Evolutionary conservation across 2,888 invertebrate genomes (phyloP), one percentile per base, ranked within the genome.

Genomic region (Clanis bilineata): DNA sequence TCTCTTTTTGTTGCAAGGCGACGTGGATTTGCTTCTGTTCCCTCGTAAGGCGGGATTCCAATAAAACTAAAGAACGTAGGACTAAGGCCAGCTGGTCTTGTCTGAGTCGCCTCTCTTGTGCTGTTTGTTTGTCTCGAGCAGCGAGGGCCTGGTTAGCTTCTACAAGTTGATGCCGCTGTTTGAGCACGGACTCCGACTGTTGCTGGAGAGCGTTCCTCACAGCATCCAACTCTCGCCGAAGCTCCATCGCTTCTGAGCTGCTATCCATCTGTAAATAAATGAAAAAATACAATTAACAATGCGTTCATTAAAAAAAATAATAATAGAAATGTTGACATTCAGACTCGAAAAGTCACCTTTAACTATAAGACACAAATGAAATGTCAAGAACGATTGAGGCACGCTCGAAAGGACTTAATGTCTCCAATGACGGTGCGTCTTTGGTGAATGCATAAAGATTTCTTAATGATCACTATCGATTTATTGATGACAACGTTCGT

Each of bases 71-170:
- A 3, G 96, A 95, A 54, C 95, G 92, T 6, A 96, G 88, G 28
- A 96, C 95, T 65, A 94, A 92, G 3, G 95, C 94, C 25, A 96
- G 91, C 75, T 96, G 96, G 76, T 94, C 94, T 82, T 96, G 95
- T 43, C 95, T 91, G 4, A 95, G 90, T 2, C 93, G 90, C 64
- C 93, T 93, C 75, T 95, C 95, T 62, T 93, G 93, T 25, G 93
- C 88, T 58, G 94, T 93, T 71, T 94, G 93, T 60, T 93, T 93
- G 72, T 95, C 94, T 60, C 94, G 93, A 44, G 93, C 91, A 62
- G 93, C 93, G 60, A 95, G 90, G 44, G 93, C 91, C 64, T 93
- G 91, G 0, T 93, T 93, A 64, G 94, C 94, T 72, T 95, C 95
- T 6, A 94, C 93, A 25, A 95, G 94, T 73, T 96, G 92, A 73